Base-by-base conservation (phyloP, 2,797 vertebrate genomes). In the Brachyalestes nurse region DNA sequence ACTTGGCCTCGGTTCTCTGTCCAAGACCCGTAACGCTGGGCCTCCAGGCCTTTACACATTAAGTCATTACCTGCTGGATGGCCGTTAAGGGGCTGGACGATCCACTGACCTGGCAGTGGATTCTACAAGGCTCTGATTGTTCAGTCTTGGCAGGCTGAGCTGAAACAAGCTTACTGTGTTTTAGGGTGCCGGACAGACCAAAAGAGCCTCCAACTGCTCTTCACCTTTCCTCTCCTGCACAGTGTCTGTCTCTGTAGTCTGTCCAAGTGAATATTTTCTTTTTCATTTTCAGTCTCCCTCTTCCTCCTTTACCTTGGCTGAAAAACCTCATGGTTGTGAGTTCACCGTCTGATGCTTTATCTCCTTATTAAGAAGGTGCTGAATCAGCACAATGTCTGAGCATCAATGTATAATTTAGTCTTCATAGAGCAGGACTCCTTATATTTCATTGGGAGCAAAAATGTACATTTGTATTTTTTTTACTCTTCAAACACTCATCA, bases 121-220 rank as follows among this genome's bases (percentile, higher is more conserved):
- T 77, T 77, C 60, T 47, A 83, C 70, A 82, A 80, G 78, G 61
- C 72, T 73, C 7, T 28, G 45, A 82, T 83, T 79, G 72, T 83
- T 82, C 47, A 34, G 17, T 73, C 34, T 65, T 86, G 72, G 72
- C 70, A 49, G 28, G 53, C 49, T 62, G 51, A 21, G 61, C 12
- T 78, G 47, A n/a, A 85, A 67, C 38, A 65, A 67, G 47, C 74
- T 38, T 53, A 49, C 21, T 70, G 58, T 67, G 60, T 19, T 66
- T 71, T 34, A 67, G 57, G 55, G 65, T 75, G 47, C 57, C 64
- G 58, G 25, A 70, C 71, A 38, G 38, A 66, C 23, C 64, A 60
- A 21, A 47, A 72, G 17, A 45, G 42, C 49, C 67, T 47, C 10
- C 82, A 64, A 75, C 40, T 62, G 55, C 40, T 40, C 47, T 40